phyloP scores from a whole-genome alignment of 2,797 vertebrate species.

The Acipenser ruthenus region DNA sequence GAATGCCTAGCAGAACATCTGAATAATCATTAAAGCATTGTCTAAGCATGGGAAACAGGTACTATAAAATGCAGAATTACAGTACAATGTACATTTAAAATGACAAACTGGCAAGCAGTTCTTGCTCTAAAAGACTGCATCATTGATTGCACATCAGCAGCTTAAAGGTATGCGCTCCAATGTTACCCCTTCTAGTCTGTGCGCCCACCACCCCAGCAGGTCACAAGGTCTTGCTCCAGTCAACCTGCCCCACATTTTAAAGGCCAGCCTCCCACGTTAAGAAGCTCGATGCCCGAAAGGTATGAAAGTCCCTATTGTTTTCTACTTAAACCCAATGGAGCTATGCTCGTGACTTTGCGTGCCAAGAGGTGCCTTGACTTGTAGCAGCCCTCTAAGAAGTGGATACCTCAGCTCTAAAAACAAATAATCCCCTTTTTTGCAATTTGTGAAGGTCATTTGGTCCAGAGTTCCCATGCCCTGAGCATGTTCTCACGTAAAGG shows the following conservation, averaged over 20 bases:
- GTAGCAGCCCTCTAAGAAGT: constrained; percentile 10
- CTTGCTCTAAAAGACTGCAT: no score
- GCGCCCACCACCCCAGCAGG: no score
- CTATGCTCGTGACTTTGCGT: constrained; percentile 1
- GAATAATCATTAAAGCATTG: no score
- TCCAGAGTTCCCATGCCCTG: not conserved
- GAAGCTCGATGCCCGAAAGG: not conserved
- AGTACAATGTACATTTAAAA: no score
- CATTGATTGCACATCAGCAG: no score
- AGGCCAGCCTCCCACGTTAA: constrained; percentile 10
- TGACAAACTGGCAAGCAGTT: no score
- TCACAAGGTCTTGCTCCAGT: no score
- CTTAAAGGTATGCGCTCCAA: no score
- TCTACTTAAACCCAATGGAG: not conserved
- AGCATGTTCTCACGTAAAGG: not conserved
- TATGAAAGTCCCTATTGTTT: constrained; percentile 1
- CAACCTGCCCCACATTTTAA: not conserved
- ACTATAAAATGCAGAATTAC: no score
- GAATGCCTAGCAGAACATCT: no score
- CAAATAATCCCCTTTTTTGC: constrained; percentile 12
- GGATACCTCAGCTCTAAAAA: constrained; percentile 13
- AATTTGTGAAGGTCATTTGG: constrained; percentile 21
- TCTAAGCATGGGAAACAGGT: no score
- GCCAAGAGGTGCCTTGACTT: constrained; percentile 11
- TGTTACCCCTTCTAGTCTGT: no score